Conservation (phyloP, 2,797 vertebrate species). For the Nyctibius grandis region DNA sequence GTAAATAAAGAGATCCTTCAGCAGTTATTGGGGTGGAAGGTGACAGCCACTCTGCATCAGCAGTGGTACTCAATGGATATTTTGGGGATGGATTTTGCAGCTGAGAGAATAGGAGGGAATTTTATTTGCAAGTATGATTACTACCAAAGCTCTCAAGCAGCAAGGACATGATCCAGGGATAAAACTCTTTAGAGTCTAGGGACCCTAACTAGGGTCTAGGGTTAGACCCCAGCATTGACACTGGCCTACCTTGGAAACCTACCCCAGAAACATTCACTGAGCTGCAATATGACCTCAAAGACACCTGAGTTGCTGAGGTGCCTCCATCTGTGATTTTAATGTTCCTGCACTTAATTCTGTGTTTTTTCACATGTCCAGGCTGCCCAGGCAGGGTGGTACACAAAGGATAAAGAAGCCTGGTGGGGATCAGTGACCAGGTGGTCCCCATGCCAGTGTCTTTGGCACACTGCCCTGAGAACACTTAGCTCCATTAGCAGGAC, state of each 20-base stretch:
- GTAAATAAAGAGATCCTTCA: background rate
- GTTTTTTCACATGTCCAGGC: background rate
- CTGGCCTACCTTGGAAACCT: background rate
- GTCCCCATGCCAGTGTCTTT: background rate
- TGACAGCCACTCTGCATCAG: background rate
- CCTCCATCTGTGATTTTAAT: background rate
- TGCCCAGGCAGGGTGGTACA: background rate
- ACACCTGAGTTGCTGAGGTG: background rate
- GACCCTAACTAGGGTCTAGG: background rate
- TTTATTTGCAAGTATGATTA: background rate
- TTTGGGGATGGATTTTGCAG: background rate
- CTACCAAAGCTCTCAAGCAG: background rate
- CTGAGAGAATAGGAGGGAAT: background rate
- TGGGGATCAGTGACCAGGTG: background rate
- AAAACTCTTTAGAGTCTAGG: background rate
- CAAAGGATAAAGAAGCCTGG: background rate
- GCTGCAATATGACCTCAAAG: background rate
- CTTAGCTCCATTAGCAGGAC: background rate
- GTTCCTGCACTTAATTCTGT: background rate
- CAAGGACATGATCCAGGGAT: background rate
- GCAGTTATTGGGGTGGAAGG: background rate
- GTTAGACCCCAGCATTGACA: background rate
- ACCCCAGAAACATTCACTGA: background rate
- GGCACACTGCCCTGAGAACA: background rate
- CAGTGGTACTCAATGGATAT: background rate